Evolutionary conservation across 2,888 invertebrate genomes (phyloP).

Genomic region (Hanleya hanleyi): DNA sequence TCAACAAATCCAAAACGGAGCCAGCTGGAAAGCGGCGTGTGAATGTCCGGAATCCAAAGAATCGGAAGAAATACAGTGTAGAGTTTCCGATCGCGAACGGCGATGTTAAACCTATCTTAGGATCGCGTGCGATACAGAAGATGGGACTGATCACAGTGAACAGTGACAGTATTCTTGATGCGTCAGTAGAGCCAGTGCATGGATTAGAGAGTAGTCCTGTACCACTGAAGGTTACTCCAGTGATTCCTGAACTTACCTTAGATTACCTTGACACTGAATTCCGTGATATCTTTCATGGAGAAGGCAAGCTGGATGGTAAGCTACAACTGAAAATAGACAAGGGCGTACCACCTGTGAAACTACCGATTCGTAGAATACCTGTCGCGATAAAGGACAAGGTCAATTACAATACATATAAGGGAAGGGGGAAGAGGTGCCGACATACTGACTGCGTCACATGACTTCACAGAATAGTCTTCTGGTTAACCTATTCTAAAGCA

Average conservation of each 20-base stretch:
- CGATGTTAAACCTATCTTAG: neutral
- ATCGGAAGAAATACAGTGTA: constrained; percentile 6
- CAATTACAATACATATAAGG: too few relatives aligned
- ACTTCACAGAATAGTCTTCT: too few relatives aligned
- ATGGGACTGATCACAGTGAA: neutral
- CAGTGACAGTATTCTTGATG: neutral
- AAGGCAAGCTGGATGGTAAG: too few relatives aligned
- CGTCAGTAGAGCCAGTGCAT: neutral
- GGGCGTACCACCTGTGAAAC: neutral
- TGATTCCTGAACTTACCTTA: neutral
- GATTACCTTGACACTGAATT: neutral
- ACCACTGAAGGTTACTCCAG: neutral
- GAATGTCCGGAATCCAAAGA: neutral
- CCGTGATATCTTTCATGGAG: neutral
- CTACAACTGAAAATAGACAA: constrained; percentile 8
- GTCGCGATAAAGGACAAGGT: too few relatives aligned
- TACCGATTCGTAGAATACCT: too few relatives aligned
- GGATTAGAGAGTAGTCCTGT: neutral
- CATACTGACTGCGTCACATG: too few relatives aligned
- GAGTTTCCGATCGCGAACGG: neutral
- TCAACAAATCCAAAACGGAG: neutral
- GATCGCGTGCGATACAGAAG: neutral
- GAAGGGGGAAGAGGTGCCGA: too few relatives aligned
- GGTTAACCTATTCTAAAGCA: too few relatives aligned
- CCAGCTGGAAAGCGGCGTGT: neutral